phyloP scores from a whole-genome alignment of 2,113 vertebrate species.

The Neogale vison region DNA sequence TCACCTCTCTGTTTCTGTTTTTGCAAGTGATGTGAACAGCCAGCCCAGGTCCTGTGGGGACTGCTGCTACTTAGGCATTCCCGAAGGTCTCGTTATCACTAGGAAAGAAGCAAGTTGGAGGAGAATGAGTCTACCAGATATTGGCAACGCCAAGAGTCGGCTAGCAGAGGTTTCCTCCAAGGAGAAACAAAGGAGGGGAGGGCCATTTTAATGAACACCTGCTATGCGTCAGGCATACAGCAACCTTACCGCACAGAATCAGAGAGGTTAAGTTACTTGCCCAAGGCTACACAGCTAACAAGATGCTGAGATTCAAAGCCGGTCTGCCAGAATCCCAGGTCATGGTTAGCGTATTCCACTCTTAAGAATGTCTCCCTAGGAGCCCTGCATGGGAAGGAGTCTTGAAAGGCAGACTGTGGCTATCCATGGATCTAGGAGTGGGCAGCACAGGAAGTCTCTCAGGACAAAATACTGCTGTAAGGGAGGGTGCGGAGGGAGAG shows the following conservation, averaged over 20 bases:
- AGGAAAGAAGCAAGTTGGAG: background rate
- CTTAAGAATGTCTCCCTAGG: background rate
- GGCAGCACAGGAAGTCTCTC: background rate
- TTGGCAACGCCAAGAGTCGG: background rate
- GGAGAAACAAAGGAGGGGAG: background rate
- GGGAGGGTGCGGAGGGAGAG: background rate
- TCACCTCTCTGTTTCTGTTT: background rate
- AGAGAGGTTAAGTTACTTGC: background rate
- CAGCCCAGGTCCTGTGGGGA: background rate
- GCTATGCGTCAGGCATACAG: background rate
- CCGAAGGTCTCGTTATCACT: background rate
- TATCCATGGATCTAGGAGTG: accelerated
- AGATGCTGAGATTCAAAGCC: background rate
- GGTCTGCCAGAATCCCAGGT: background rate
- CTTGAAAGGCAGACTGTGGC: background rate
- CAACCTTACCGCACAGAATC: background rate
- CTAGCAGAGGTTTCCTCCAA: background rate
- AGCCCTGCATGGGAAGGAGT: background rate
- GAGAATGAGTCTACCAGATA: background rate
- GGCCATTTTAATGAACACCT: background rate
- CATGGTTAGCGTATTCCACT: background rate
- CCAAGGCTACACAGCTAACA: background rate
- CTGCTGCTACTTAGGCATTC: background rate
- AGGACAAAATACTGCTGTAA: background rate
- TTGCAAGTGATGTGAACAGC: background rate